Evolutionary conservation across 2,113 vertebrate species (phyloP), one percentile per base, ranked within the genome.

Genomic region (Argyrosomus japonicus): DNA sequence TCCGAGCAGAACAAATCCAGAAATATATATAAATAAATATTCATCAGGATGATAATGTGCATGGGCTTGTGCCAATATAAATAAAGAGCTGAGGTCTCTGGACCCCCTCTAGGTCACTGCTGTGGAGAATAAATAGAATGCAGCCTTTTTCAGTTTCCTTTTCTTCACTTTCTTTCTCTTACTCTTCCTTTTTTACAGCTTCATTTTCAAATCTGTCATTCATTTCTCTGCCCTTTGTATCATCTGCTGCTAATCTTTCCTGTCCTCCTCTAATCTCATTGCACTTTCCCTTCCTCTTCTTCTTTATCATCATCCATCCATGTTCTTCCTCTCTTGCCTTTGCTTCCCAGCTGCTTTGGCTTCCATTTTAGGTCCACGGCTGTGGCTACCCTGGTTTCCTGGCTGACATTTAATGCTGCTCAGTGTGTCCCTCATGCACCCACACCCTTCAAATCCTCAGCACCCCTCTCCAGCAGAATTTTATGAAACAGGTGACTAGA

Each of bases 41-140:
- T 87, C 84, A 91, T 87, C 89, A 82, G 77, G 36, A 87, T 90
- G 79, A 92, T 91, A 87, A 88, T 89, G 77, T 10, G 57, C 40
- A 23, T 29, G 21, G 40, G 43, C 4, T 21, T 5, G 72, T 81
- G 94, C 96, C 96, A 96, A 93, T 87, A 86, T 88, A 96, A 96
- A 96, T 89, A 92, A 43, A 77, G 82, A 94, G 13, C 68, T 81
- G 81, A 43, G 63, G 89, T 84, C 89, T 87, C 86, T 74, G 85
- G 75, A 64, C 53, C 77, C 82, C 70, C 73, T 70, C 58, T 13
- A 32, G 71, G 82, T 84, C 80, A 74, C 62, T 56, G 76, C 51
- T 61, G 29, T 61, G 62, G 63, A 75, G 68, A 56, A 47, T 79
- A 79, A 82, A 79, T 64, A 88, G 61, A 68, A 88, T 51, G 56